Evolutionary conservation across 1,140 invertebrate genomes (phyloP), one percentile per base, ranked within the genome.

Genomic region (Scaptomyza pallida): DNA sequence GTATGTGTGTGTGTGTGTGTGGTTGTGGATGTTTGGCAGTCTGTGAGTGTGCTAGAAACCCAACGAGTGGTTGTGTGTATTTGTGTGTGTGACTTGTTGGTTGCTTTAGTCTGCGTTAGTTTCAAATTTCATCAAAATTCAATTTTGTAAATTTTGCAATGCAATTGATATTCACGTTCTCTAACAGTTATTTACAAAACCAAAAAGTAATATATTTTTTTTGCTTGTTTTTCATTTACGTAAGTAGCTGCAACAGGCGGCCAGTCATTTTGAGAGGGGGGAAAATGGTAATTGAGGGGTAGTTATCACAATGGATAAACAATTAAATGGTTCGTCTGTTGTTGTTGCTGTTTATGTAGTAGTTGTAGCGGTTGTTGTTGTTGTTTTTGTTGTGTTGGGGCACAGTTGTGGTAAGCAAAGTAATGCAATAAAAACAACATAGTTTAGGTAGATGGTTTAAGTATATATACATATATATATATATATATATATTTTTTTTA

Each of bases 121-220:
- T 78, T 74, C 55, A 52, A 67, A 67, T 59, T 50, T 44, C 30
- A 70, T 44, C 30, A 70, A 60, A 62, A 61, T 78, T 71, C 47
- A 61, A 69, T 60, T 74, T 77, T 82, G 68, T 63, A 33, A 26
- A 5, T 26, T n/a, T 60, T 61, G 51, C 40, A 55, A 40, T 37
- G 43, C 59, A 43, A 21, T 68, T 30, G 61, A 44, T 65, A 37
- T 64, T 48, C 56, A 44, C 13, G 15, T 33, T 15, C n/a, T 37
- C 57, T 51, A 41, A 9, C 33, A 37, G 33, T 70, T 88, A 89
- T 90, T 72, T 90, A 90, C 89, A 90, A 90, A 89, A 90, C 71
- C 78, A 90, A 90, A 90, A 89, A 90, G 78, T 90, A 90, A 90
- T 90, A 90, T 82, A 75, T 72, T 33, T 78, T 43, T 62, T 17